Conservation (phyloP, 2,113 vertebrate genomes). For the Etia nguti region DNA sequence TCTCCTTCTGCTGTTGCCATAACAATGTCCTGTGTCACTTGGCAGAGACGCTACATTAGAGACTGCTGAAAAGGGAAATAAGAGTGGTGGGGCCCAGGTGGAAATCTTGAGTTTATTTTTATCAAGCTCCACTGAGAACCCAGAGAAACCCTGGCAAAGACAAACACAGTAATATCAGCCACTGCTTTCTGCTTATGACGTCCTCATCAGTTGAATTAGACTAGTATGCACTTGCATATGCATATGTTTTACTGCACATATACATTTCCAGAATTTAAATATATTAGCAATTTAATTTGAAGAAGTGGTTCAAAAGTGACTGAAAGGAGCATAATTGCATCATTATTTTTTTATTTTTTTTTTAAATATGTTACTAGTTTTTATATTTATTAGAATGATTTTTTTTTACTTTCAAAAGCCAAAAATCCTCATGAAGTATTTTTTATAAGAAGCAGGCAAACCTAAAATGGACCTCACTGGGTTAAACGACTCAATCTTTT, state of each 20-base stretch:
- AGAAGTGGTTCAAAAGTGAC: background rate
- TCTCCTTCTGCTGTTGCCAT: slow-evolving; percentile 11
- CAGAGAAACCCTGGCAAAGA: slow-evolving; percentile 1
- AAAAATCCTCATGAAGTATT: background rate
- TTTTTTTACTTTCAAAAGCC: background rate
- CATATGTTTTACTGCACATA: background rate
- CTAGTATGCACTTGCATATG: background rate
- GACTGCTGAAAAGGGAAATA: background rate
- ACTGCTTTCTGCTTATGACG: background rate
- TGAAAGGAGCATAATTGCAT: background rate
- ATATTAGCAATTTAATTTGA: background rate
- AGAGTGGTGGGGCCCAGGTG: background rate
- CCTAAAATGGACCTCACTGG: background rate
- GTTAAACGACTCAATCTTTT: background rate
- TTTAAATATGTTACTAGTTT: background rate
- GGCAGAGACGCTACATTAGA: background rate
- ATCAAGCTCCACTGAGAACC: slow-evolving; percentile 14
- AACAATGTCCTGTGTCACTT: background rate
- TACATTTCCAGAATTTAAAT: background rate
- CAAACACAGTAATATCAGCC: background rate
- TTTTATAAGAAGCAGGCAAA: background rate
- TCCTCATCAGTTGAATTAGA: background rate
- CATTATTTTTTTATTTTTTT: background rate
- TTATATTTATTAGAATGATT: background rate
- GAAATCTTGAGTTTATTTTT: slow-evolving; percentile 28